Evolutionary conservation across 2,113 vertebrate genomes (phyloP), one percentile per base, ranked within the genome.

Genomic region (Procavia capensis): DNA sequence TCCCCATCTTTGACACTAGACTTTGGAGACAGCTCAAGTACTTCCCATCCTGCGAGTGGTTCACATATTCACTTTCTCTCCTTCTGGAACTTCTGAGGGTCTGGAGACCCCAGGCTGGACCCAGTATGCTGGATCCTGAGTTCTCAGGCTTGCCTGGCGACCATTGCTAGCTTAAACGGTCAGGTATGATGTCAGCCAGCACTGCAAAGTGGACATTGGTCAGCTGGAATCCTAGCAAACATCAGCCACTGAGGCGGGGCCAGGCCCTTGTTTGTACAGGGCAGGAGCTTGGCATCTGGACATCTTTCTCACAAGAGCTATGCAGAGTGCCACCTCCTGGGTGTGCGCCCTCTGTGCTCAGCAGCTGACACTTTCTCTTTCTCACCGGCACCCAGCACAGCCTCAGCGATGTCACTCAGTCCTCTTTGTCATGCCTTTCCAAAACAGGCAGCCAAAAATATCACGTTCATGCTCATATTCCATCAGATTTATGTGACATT

Each of bases 221-320:
- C 17, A 8, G 45, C 36, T 39, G 39, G 36, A 10, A 24, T 25
- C 20, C 70, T 41, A 9, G 64, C 64, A 9, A 27, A 9, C 31
- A 0, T 5, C 41, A 0, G 1, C 34, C 5, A 0, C 1, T 2
- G 34, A 63, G 25, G 29, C 2, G 0, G 39, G 39, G 54, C 43
- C 31, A 17, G 80, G 9, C 87, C 75, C 47, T 41, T 5, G 25
- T 47, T 2, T 6, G 29, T 5, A n/a, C 0, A 31, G 9, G 1
- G 10, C 1, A 22, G 20, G 1, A 0, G n/a, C 25, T 6, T 1
- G n/a, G 41, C 2, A 31, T 6, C 17, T 0, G 6, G 0, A 9
- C 5, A 0, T n/a, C 45, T 59, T 66, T 9, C 61, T 45, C 17
- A 7, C 2, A 0, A 7, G 29, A 61, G 39, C 39, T 2, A 3